Conservation (phyloP, 2,113 vertebrate species). For the Gymnobelideus leadbeateri region DNA sequence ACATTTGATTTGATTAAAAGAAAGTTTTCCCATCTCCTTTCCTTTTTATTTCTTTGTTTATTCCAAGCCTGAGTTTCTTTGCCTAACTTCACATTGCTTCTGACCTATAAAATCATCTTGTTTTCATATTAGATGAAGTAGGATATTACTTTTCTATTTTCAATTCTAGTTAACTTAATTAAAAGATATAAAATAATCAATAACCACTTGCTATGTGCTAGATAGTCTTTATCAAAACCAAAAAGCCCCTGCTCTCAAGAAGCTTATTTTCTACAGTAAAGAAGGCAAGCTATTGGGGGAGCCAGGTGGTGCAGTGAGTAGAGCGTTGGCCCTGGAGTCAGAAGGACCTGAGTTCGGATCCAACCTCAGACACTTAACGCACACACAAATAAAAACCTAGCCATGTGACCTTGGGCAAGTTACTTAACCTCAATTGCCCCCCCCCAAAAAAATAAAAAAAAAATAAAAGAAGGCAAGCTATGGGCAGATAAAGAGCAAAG, state of each 20-base stretch:
- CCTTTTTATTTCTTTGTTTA: neutral
- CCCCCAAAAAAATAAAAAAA: too few species aligned
- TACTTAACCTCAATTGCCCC: too few species aligned
- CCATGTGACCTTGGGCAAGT: too few species aligned
- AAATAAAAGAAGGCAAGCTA: neutral
- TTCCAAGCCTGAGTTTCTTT: slow-evolving; percentile 43
- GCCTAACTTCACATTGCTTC: neutral
- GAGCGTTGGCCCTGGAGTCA: too few species aligned
- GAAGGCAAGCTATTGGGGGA: neutral
- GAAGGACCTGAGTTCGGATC: too few species aligned
- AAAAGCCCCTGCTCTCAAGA: neutral
- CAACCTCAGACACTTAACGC: too few species aligned
- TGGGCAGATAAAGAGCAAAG: neutral
- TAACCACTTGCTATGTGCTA: neutral
- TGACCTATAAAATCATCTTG: slow-evolving; percentile 9
- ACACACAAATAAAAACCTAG: too few species aligned
- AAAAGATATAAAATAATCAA: neutral
- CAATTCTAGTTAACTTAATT: neutral
- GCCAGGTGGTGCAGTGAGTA: too few species aligned
- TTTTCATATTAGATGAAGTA: neutral
- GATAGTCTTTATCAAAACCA: neutral
- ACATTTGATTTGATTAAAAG: slow-evolving; percentile 12
- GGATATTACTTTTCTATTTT: neutral
- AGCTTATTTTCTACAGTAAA: neutral
- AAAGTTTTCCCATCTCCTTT: slow-evolving; percentile 15